Conservation (phyloP, 2,113 vertebrate species). For the Vicugna pacos region DNA sequence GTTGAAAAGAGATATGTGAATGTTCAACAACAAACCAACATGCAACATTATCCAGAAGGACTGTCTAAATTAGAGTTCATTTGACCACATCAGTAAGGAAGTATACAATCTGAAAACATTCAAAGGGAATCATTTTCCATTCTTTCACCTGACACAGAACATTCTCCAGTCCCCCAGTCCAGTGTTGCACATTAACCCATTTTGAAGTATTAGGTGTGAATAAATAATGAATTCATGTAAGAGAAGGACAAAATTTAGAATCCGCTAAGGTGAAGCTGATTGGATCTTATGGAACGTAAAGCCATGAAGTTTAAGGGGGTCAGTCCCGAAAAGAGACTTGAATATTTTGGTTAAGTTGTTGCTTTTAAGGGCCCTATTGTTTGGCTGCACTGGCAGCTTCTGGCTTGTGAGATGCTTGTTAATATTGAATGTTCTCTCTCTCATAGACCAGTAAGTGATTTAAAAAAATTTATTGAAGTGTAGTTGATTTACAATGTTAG, state of each 20-base stretch:
- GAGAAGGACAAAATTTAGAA: not conserved
- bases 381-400: not conserved
- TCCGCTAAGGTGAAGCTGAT: not conserved
- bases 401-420: not conserved
- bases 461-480: no score
- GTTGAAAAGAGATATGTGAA: constrained; percentile 57
- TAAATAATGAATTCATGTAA: not conserved
- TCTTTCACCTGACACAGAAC: not conserved
- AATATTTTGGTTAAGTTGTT: not conserved
- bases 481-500: no score
- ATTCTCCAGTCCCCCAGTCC: not conserved
- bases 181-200: not conserved
- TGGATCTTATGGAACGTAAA: not conserved
- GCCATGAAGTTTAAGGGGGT: not conserved
- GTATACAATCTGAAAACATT: constrained; percentile 57
- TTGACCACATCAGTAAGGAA: constrained; percentile 60
- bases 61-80: constrained; percentile 60
- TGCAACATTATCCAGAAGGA: constrained; percentile 61
- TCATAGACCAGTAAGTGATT: not conserved
- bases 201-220: constrained; percentile 28
- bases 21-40: constrained; percentile 36
- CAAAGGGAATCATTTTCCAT: constrained; percentile 46
- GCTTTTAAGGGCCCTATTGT: not conserved
- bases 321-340: not conserved
- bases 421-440: not conserved